Conservation (phyloP, 2,888 invertebrate species). For the Catocala nupta region DNA sequence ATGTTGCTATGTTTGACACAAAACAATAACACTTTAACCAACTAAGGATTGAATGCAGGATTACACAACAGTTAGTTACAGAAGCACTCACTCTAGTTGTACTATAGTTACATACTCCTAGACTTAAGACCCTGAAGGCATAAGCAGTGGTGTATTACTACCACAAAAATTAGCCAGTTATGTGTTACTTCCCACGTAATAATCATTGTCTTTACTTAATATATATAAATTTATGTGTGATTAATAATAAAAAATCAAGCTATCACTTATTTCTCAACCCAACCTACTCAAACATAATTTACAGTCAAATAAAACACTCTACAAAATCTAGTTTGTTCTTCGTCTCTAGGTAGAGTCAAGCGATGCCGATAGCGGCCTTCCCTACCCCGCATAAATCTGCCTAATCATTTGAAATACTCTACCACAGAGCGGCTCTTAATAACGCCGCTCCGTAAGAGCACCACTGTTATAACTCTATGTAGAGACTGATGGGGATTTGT, state of each 20-base stretch:
- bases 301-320: slow-evolving; percentile 26
- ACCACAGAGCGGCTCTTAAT: slow-evolving; percentile 25
- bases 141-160: no score
- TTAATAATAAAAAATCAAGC: background rate
- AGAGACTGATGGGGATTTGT: slow-evolving; percentile 9
- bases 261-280: background rate
- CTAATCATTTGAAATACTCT: slow-evolving; percentile 77
- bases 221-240: no score
- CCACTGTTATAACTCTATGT: slow-evolving; percentile 6
- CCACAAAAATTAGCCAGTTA: no score
- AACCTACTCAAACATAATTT: background rate
- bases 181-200: no score
- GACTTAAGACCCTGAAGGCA: no score
- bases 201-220: no score
- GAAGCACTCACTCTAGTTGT: no score
- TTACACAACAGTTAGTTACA: no score
- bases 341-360: slow-evolving; percentile 22
- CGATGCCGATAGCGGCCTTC: slow-evolving; percentile 36
- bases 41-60: no score
- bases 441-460: background rate
- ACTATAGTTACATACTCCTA: no score
- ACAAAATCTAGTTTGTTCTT: slow-evolving; percentile 34
- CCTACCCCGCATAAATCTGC: slow-evolving; percentile 69
- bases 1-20: no score
- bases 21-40: no score